phyloP scores from a whole-genome alignment of 2,888 invertebrate species.

The Ophion slaviceki region DNA sequence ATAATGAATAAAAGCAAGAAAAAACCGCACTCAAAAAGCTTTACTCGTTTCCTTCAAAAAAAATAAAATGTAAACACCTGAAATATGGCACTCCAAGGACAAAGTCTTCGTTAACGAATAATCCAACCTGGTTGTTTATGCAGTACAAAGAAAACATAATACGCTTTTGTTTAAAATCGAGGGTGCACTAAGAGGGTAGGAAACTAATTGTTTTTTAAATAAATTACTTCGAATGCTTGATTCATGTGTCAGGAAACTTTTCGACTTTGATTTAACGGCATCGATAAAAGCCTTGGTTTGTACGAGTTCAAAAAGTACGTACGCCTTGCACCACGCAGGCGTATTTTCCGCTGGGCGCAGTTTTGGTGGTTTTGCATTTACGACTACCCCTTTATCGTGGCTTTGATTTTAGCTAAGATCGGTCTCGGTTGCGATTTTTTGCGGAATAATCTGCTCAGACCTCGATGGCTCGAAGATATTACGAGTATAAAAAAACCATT shows the following conservation, averaged over 20 bases:
- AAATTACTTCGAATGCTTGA: conserved; percentile 45
- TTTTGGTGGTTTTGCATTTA: conserved; percentile 20
- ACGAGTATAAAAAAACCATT: conserved; percentile 16
- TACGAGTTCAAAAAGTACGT: conserved; percentile 71
- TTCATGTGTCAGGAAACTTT: too few relatives aligned
- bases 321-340: conserved; percentile 72
- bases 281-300: too few relatives aligned
- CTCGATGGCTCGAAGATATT: conserved; percentile 43
- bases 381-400: conserved; percentile 17
- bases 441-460: conserved; percentile 1
- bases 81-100: too few relatives aligned
- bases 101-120: too few relatives aligned
- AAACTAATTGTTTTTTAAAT: conserved; percentile 30
- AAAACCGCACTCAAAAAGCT: too few relatives aligned
- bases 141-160: not conserved
- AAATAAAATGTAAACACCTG: too few relatives aligned
- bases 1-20: too few relatives aligned
- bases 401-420: conserved; percentile 42
- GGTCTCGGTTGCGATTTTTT: conserved; percentile 13
- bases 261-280: too few relatives aligned
- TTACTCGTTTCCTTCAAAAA: too few relatives aligned
- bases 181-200: too few relatives aligned
- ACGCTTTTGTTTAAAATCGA: not conserved
- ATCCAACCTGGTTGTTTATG: too few relatives aligned
- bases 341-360: conserved; percentile 71